Percentiles rank a stretch among this genome's conserved stretches.
phyloP scores from a whole-genome alignment of 2,888 invertebrate species.

The Apoda limacodes region DNA sequence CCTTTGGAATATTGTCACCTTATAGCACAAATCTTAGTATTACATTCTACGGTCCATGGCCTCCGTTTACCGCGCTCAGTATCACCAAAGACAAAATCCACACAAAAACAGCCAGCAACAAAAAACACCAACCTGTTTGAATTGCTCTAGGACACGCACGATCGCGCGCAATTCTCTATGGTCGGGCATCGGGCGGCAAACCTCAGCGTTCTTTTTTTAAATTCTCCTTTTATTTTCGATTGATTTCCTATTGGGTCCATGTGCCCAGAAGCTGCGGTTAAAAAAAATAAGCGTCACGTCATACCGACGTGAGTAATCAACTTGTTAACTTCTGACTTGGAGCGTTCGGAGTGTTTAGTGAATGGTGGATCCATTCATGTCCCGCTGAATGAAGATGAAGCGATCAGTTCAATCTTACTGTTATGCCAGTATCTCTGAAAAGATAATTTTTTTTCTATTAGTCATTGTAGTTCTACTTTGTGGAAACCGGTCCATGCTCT shows the following conservation, averaged over 20 bases:
- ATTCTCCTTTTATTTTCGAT: constrained; percentile 22
- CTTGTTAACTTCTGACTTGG: constrained; percentile 53
- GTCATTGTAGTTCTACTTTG: too few relatives aligned
- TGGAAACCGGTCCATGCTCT: too few relatives aligned
- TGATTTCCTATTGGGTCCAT: constrained; percentile 24
- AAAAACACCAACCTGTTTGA: constrained; percentile 40
- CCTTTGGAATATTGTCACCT: too few relatives aligned
- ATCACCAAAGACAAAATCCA: constrained; percentile 7
- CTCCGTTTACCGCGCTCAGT: constrained; percentile 18
- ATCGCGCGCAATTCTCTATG: constrained; percentile 34
- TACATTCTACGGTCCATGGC: not conserved
- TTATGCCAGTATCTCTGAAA: too few relatives aligned
- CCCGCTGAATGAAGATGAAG: constrained; percentile 22
- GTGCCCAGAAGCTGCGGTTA: constrained; percentile 13
- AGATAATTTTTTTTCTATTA: too few relatives aligned
- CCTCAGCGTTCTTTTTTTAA: constrained; percentile 21
- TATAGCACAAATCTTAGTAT: too few relatives aligned
- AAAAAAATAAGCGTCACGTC: constrained; percentile 31
- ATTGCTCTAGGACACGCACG: constrained; percentile 35
- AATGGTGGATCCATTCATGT: constrained; percentile 26
- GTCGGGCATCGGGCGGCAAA: constrained; percentile 29
- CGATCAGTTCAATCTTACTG: too few relatives aligned
- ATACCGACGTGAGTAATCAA: constrained; percentile 43
- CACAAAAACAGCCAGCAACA: constrained; percentile 18
- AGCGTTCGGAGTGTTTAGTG: constrained; percentile 29